Evolutionary conservation across 2,888 invertebrate genomes (phyloP), one percentile per base, ranked within the genome.

Genomic region (Hirtodrosophila cameraria): DNA sequence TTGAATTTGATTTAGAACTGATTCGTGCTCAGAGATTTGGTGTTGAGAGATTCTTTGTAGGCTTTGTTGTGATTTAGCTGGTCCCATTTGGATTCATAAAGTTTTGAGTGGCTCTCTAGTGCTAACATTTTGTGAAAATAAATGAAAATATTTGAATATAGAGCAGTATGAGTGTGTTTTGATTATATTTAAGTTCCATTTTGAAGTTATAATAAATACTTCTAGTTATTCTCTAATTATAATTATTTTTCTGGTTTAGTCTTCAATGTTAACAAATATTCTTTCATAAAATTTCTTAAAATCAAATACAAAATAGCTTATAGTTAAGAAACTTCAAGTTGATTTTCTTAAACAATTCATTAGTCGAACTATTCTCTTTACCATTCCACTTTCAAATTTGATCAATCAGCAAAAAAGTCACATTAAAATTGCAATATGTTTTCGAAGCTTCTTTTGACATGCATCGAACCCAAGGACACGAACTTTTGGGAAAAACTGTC

Each of bases 391-490:
- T 13, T 62, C 15, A 38, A 43, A 23, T 60, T 60, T 67, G n/a
- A 67, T 79, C 57, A 62, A 75, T 62, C 63, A 52, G 43, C 63
- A 52, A 46, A 36, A 43, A 49, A 55, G 39, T 36, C 42, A 25
- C 67, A 75, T 78, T 76, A 46, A 71, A 67, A 61, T 71, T 75
- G 57, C 71, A 67, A 64, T 75, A 62, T 71, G 35, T 57, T 60
- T 33, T 27, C 25, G 33, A 16, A 50, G 46, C 48, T 23, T 46
- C 16, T 30, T 13, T 16, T 42, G 43, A 28, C 49, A 43, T 30
- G n/a, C 30, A 7, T 15, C 11, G 31, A n/a, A 18, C n/a, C 61
- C 30, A n/a, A 27, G 18, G 43, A 23, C 45, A 9, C n/a, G 23
- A 68, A 61, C 41, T 68, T 74, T 65, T 57, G 48, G 45, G 58